phyloP scores from a whole-genome alignment of 2,888 invertebrate genomes.

The Ophion slaviceki region DNA sequence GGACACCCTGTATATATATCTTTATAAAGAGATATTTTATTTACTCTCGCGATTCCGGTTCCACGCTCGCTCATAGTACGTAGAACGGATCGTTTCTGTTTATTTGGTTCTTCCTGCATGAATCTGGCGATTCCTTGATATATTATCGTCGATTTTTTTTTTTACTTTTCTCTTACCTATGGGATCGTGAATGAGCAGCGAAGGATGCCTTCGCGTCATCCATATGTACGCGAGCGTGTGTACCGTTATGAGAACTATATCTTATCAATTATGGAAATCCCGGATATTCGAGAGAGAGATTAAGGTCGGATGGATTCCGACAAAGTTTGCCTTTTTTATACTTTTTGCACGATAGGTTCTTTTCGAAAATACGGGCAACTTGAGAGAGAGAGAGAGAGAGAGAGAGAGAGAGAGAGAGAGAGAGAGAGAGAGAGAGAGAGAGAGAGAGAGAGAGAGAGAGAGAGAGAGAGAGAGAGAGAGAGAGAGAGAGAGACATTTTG shows the following conservation, averaged over 20 bases:
- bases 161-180: background rate
- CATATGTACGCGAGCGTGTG: background rate
- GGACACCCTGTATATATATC: slow-evolving; percentile 1
- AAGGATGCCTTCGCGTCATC: background rate
- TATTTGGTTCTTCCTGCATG: slow-evolving; percentile 23
- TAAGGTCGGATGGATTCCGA: no score
- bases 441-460: no score
- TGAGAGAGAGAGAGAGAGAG: no score
- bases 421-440: no score
- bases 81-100: slow-evolving; percentile 31
- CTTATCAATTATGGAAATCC: background rate
- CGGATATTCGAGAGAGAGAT: background rate
- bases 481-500: no score
- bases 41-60: slow-evolving; percentile 58
- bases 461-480: no score
- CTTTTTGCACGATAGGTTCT: no score
- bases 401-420: no score
- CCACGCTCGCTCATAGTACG: slow-evolving; percentile 40
- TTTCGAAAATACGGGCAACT: no score
- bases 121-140: slow-evolving; percentile 45
- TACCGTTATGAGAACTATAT: no score
- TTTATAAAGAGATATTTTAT: slow-evolving; percentile 50
- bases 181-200: background rate
- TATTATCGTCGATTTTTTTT: slow-evolving; percentile 6
- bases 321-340: no score